Percentiles rank a stretch among this genome's conserved stretches.
Conservation (phyloP, 2,888 invertebrate species). For the Melanotus villosus region DNA sequence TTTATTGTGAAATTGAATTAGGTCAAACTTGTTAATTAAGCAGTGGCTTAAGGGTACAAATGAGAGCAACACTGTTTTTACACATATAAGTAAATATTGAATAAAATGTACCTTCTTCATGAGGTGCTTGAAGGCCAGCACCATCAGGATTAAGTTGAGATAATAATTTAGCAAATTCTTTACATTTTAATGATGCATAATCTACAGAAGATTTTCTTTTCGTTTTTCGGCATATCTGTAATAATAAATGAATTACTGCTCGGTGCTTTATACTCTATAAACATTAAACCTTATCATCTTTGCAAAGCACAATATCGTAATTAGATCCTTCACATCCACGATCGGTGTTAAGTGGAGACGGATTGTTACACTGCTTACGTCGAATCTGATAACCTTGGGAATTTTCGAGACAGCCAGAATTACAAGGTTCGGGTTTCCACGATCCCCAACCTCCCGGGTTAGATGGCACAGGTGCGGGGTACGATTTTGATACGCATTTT, state of each 20-base stretch:
- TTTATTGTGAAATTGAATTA: conserved; percentile 9
- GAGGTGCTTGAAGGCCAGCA: conserved; percentile 81
- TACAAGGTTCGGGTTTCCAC: conserved; percentile 76
- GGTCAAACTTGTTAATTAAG: no score
- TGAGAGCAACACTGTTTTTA: no score
- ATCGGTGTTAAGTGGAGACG: conserved; percentile 69
- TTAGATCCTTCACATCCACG: conserved; percentile 75
- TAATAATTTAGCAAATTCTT: conserved; percentile 74
- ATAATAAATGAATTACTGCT: conserved; percentile 9
- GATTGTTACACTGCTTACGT: conserved; percentile 73
- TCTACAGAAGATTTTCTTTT: conserved; percentile 71
- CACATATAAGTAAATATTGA: no score
- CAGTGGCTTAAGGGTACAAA: no score
- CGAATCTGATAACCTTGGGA: conserved; percentile 75
- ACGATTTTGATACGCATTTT: conserved; percentile 70
- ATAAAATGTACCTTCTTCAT: conserved; percentile 79
- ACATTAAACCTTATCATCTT: conserved; percentile 75
- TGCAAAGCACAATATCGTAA: conserved; percentile 78
- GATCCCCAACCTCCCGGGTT: conserved; percentile 75
- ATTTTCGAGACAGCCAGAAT: conserved; percentile 77
- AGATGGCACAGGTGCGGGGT: conserved; percentile 64
- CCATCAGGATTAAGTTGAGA: conserved; percentile 76
- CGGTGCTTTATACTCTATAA: no score
- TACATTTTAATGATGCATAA: conserved; percentile 76
- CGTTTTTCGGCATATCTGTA: conserved; percentile 48